Conservation (phyloP, 2,888 invertebrate species). For the Drosophila testacea region DNA sequence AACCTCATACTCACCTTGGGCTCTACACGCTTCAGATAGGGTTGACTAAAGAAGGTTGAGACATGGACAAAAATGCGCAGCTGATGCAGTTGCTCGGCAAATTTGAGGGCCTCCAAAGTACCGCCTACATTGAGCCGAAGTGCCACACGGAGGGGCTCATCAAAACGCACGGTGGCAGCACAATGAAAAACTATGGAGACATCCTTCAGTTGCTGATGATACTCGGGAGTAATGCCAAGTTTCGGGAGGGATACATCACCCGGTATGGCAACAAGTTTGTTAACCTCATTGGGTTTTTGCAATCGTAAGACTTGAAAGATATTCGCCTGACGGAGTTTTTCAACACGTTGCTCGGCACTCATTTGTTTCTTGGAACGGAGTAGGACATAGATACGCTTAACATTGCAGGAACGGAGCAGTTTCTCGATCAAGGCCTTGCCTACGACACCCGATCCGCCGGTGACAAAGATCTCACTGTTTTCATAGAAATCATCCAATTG, state of each 20-base stretch:
- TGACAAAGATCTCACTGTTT: slow-evolving; percentile 90
- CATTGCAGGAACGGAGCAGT: slow-evolving; percentile 91
- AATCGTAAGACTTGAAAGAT: slow-evolving; percentile 73
- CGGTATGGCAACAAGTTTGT: slow-evolving; percentile 74
- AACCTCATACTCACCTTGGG: slow-evolving; percentile 86
- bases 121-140: slow-evolving; percentile 88
- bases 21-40: slow-evolving; percentile 89
- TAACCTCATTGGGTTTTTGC: slow-evolving; percentile 67
- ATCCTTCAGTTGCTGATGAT: slow-evolving; percentile 82
- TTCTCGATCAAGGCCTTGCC: slow-evolving; percentile 96
- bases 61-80: slow-evolving; percentile 90
- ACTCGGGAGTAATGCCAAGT: slow-evolving; percentile 70
- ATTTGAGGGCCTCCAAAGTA: slow-evolving; percentile 87
- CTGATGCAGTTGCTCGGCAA: slow-evolving; percentile 87
- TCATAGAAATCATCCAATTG: slow-evolving; percentile 86
- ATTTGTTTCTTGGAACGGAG: slow-evolving; percentile 90
- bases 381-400: slow-evolving; percentile 91
- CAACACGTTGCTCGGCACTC: slow-evolving; percentile 88
- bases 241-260: slow-evolving; percentile 72
- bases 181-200: slow-evolving; percentile 91
- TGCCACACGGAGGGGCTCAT: slow-evolving; percentile 90
- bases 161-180: slow-evolving; percentile 93
- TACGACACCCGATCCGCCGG: slow-evolving; percentile 93
- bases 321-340: slow-evolving; percentile 86
- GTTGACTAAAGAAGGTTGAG: slow-evolving; percentile 95